These are phyloP conservation scores for Platerodrilus igneus DNA, from an alignment of 2,888 invertebrate genomes.

Conservation along the genomic window DNA sequence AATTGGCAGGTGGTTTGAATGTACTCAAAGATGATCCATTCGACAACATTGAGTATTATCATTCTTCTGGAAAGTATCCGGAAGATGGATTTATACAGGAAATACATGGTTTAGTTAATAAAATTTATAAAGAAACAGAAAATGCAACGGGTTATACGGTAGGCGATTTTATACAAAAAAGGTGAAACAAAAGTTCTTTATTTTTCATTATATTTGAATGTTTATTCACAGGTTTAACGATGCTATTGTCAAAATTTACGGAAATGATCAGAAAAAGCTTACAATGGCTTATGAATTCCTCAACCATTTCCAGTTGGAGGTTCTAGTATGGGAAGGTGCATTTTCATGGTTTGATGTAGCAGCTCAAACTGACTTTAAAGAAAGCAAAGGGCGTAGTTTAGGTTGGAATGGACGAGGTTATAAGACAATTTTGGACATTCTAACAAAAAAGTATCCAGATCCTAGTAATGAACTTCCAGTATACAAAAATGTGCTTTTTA, in stretches of 20 bases:
- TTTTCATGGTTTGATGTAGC: constrained; percentile 65
- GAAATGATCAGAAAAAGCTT: not conserved
- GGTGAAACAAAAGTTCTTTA: constrained; percentile 21
- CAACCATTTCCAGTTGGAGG: not conserved
- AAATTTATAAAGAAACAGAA: constrained; percentile 29
- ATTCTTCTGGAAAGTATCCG: constrained; percentile 33
- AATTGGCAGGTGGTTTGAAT: constrained; percentile 37
- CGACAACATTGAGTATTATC: constrained; percentile 35
- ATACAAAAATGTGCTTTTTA: constrained; percentile 28
- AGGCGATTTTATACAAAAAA: constrained; percentile 38
- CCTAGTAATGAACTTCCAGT: constrained; percentile 15
- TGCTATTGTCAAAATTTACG: not conserved
- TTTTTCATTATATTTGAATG: constrained; percentile 1
- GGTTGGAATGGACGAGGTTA: constrained; percentile 74
- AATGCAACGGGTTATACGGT: constrained; percentile 33
- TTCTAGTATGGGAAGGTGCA: constrained; percentile 45
- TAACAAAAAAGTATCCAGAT: constrained; percentile 46
- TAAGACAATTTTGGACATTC: constrained; percentile 59
- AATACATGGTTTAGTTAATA: constrained; percentile 31
- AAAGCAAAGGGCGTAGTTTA: constrained; percentile 62
- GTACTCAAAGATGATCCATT: constrained; percentile 28
- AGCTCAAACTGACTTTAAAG: constrained; percentile 59
- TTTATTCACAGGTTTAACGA: no score
- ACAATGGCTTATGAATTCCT: not conserved
- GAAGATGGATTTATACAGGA: constrained; percentile 34